phyloP scores from a whole-genome alignment of 2,888 invertebrate genomes.

The Phlogophora meticulosa region DNA sequence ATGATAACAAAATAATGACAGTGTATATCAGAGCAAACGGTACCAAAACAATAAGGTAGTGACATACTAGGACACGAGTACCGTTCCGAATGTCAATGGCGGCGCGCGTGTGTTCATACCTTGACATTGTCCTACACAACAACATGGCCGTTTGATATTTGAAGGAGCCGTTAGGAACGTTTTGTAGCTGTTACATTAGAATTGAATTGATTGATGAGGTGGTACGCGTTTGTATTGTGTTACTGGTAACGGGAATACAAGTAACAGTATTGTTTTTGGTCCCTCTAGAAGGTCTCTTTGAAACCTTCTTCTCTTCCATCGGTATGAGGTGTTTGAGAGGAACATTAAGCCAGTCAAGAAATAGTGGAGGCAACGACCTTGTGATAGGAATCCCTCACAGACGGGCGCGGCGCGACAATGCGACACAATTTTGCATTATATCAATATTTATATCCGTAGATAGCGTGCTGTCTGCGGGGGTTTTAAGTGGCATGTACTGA shows the following conservation, averaged over 20 bases:
- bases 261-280: conserved; percentile 14
- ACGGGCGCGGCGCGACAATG: no score
- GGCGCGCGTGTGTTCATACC: conserved; percentile 28
- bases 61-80: conserved; percentile 52
- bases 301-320: background rate
- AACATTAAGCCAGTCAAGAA: no score
- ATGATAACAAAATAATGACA: conserved; percentile 17
- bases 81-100: conserved; percentile 62
- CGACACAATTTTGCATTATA: no score
- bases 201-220: conserved; percentile 41
- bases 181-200: conserved; percentile 46
- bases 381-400: no score
- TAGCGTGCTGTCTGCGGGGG: no score
- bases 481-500: no score
- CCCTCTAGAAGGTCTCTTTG: background rate
- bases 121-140: conserved; percentile 63
- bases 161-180: conserved; percentile 51
- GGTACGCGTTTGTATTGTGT: conserved; percentile 5
- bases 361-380: no score
- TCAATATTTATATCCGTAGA: no score
- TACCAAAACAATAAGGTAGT: conserved; percentile 51
- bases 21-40: conserved; percentile 39
- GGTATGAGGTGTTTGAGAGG: no score
- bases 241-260: conserved; percentile 25
- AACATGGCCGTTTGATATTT: conserved; percentile 46